Conservation (phyloP, 2,113 vertebrate species). For the Noctilio leporinus region DNA sequence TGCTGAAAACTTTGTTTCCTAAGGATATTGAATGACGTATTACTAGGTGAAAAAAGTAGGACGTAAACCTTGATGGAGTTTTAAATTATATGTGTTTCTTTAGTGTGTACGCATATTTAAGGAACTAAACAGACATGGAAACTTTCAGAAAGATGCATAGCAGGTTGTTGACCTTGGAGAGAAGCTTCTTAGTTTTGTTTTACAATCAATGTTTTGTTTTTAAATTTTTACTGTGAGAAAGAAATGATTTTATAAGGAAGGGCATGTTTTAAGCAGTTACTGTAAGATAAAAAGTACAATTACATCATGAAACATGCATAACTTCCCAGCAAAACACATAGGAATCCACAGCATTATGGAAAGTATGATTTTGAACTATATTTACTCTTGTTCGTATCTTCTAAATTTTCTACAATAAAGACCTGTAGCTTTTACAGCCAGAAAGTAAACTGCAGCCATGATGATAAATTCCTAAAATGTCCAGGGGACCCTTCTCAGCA, state of each 20-base stretch:
- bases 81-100: not conserved
- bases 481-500: not conserved
- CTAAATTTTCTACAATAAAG: not conserved
- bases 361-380: not conserved
- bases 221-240: not conserved
- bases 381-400: not conserved
- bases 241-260: not conserved
- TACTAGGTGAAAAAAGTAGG: not conserved
- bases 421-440: not conserved
- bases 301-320: not conserved
- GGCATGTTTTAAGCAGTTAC: not conserved
- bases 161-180: not conserved
- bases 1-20: not conserved
- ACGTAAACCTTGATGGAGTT: not conserved
- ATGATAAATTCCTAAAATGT: not conserved
- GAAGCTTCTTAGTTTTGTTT: not conserved
- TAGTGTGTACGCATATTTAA: rapidly evolving
- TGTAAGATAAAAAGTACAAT: not conserved
- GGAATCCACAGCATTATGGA: not conserved
- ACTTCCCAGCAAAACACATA: not conserved
- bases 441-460: not conserved
- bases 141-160: too few relatives aligned
- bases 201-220: not conserved
- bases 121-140: not conserved
- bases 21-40: not conserved